Conservation (phyloP, 2,888 invertebrate species). For the Noctua janthina region DNA sequence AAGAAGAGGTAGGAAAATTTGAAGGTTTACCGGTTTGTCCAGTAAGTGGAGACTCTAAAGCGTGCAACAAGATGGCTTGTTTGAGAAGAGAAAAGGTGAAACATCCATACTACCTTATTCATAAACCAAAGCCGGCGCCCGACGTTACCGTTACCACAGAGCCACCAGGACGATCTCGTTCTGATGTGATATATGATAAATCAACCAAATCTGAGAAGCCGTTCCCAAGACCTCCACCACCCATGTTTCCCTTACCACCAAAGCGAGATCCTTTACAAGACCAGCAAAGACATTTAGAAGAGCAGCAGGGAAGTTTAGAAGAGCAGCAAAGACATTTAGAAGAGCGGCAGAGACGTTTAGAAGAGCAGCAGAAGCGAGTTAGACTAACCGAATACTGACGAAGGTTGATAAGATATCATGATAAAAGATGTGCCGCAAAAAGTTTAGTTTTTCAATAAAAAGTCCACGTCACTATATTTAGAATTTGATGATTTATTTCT, state of each 20-base stretch:
- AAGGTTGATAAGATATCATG: constrained; percentile 75
- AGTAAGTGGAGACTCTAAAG: constrained; percentile 62
- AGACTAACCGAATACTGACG: constrained; percentile 71
- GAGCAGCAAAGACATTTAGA: no score
- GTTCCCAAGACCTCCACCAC: neutral
- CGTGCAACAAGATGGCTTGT: constrained; percentile 70
- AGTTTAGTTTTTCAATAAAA: constrained; percentile 8
- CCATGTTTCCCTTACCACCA: constrained; percentile 62
- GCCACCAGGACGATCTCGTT: constrained; percentile 49
- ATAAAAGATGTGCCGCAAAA: constrained; percentile 69
- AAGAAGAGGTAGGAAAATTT: constrained; percentile 67
- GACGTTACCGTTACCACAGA: constrained; percentile 72
- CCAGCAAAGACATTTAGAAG: constrained; percentile 69
- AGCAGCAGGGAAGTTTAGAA: constrained; percentile 59
- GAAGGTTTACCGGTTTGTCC: constrained; percentile 79
- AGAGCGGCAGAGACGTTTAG: constrained; percentile 29
- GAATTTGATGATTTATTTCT: constrained; percentile 66
- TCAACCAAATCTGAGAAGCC: constrained; percentile 57
- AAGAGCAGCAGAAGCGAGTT: constrained; percentile 70
- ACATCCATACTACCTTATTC: constrained; percentile 58
- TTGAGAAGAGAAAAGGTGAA: constrained; percentile 80
- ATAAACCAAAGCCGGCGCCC: constrained; percentile 65
- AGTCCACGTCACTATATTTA: constrained; percentile 49
- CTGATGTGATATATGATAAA: constrained; percentile 23
- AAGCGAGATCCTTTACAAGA: constrained; percentile 75